These are phyloP conservation scores for Andrena hattorfiana DNA, from an alignment of 2,888 invertebrate species.

Conservation along the genomic window DNA sequence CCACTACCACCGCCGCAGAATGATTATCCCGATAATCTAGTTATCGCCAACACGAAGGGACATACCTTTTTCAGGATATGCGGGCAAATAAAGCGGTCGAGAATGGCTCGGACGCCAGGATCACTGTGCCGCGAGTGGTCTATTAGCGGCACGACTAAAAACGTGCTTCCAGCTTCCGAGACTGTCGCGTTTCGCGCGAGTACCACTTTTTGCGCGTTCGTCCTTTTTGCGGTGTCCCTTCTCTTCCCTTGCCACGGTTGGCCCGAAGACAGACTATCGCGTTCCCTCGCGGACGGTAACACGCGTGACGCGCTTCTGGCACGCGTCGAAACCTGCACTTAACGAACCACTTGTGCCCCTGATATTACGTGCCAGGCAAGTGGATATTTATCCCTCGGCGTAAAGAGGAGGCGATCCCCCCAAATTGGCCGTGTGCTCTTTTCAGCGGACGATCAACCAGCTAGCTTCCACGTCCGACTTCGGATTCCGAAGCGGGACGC, in stretches of 20 bases:
- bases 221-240: constrained; percentile 34
- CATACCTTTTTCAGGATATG: too few species aligned
- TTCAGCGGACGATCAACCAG: not conserved
- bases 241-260: not conserved
- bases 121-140: not conserved
- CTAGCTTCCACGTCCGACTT: too few species aligned
- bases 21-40: not conserved
- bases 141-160: constrained; percentile 2
- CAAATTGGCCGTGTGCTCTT: not conserved
- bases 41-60: not conserved
- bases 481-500: too few species aligned
- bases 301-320: constrained; percentile 68
- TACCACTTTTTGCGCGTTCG: not conserved
- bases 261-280: constrained; percentile 42
- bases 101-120: not conserved
- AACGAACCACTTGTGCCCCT: constrained; percentile 66
- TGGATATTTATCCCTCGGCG: constrained; percentile 53
- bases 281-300: constrained; percentile 59
- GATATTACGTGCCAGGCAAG: constrained; percentile 51
- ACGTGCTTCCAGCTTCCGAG: constrained; percentile 9
- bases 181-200: constrained; percentile 18
- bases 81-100: not conserved
- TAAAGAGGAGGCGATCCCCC: constrained; percentile 25
- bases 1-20: not conserved
- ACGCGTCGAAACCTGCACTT: constrained; percentile 68